These are phyloP conservation scores for Nephrotoma guestfalica DNA, from an alignment of 2,888 invertebrate genomes.

Conservation along the genomic window DNA sequence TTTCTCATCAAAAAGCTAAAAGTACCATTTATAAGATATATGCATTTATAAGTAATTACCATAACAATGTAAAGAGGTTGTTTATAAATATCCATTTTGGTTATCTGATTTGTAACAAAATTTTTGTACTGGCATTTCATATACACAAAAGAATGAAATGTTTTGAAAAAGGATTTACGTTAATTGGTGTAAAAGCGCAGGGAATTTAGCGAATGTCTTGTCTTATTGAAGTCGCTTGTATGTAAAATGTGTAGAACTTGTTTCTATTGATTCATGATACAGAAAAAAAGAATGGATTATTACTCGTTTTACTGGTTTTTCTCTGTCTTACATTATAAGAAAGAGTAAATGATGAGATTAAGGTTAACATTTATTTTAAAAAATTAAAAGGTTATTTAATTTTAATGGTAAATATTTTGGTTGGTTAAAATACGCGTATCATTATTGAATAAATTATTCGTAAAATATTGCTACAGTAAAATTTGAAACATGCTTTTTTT, in stretches of 20 bases:
- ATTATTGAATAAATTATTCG: not conserved
- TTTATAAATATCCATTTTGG: not conserved
- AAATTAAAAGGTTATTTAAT: not conserved
- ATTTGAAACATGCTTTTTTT: not conserved
- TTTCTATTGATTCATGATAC: not conserved
- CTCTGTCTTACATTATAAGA: not conserved
- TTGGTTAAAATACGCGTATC: not conserved
- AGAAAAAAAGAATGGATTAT: not conserved
- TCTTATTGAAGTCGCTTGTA: not conserved
- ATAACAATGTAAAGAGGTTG: not conserved
- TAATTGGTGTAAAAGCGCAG: not conserved
- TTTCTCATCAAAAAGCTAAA: not conserved
- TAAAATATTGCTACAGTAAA: not conserved
- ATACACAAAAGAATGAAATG: not conserved
- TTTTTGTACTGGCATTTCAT: not conserved
- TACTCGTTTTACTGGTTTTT: not conserved
- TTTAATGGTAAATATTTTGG: not conserved
- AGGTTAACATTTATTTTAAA: not conserved
- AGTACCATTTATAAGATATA: not conserved
- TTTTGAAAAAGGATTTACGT: not conserved
- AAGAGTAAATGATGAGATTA: not conserved
- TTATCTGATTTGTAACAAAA: not conserved
- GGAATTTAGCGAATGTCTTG: not conserved
- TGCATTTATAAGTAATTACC: not conserved
- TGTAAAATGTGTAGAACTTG: not conserved